phyloP scores from a whole-genome alignment of 2,888 invertebrate species.

The Cryptus armator region DNA sequence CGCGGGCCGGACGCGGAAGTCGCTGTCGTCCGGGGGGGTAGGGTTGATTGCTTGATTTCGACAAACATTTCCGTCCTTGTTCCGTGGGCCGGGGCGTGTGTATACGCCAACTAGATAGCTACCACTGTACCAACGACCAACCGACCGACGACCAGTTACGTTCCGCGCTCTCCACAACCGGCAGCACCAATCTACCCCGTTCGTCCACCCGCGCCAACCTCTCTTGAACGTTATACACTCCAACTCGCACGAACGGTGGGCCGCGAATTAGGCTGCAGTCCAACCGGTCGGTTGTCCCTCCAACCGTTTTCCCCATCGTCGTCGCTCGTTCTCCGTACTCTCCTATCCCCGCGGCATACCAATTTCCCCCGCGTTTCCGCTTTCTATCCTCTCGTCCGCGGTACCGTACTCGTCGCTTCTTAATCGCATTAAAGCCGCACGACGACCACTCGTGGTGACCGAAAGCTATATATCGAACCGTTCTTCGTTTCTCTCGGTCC shows the following conservation, averaged over 20 bases:
- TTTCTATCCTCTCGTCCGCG: constrained; percentile 11
- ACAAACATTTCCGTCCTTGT: constrained; percentile 77
- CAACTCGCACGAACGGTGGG: constrained; percentile 61
- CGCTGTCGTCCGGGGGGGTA: constrained; percentile 67
- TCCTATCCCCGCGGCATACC: constrained; percentile 76
- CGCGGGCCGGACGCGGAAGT: constrained; percentile 57
- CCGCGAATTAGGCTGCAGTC: constrained; percentile 80
- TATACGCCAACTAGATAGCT: constrained; percentile 15
- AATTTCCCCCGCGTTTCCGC: constrained; percentile 72
- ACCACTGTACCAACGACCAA: constrained; percentile 38
- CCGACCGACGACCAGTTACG: constrained; percentile 48
- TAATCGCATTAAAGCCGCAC: constrained; percentile 79
- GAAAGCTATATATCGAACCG: constrained; percentile 30
- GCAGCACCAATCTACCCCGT: constrained; percentile 48
- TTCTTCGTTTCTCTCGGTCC: constrained; percentile 50
- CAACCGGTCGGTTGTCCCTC: constrained; percentile 72
- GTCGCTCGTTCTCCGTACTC: constrained; percentile 56
- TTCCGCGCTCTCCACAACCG: constrained; percentile 49
- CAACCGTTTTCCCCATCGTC: constrained; percentile 22
- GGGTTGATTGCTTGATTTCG: constrained; percentile 82
- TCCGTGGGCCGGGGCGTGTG: constrained; percentile 44
- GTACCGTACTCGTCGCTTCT: constrained; percentile 74
- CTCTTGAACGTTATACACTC: constrained; percentile 63
- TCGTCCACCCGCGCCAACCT: constrained; percentile 65
- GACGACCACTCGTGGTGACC: constrained; percentile 60